phyloP scores from a whole-genome alignment of 2,888 invertebrate genomes.

The Drosophila suboccidentalis region DNA sequence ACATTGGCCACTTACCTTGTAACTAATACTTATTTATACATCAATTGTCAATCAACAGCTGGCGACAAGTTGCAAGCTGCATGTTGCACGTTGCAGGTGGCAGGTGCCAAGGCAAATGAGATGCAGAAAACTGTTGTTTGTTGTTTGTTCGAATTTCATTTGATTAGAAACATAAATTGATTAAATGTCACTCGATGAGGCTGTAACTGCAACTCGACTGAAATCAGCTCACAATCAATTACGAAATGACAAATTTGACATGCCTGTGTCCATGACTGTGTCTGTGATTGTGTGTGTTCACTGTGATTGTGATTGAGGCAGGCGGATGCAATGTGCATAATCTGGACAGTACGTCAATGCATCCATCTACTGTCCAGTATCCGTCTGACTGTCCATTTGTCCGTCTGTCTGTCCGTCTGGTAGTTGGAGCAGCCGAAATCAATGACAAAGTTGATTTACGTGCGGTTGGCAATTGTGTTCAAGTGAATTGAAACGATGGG shows the following conservation, averaged over 20 bases:
- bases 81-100: neutral
- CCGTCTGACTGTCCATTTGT: conserved; percentile 3
- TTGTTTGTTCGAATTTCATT: neutral
- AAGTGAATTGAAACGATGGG: conserved; percentile 54
- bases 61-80: conserved; percentile 12
- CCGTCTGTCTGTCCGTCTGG: conserved; percentile 24
- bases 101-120: conserved; percentile 44
- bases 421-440: conserved; percentile 67
- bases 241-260: conserved; percentile 76
- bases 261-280: neutral
- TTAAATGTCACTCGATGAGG: conserved; percentile 66
- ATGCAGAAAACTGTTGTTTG: conserved; percentile 18
- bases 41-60: conserved; percentile 21
- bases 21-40: conserved; percentile 59
- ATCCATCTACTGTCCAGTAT: conserved; percentile 24
- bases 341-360: conserved; percentile 71
- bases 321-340: conserved; percentile 64
- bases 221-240: conserved; percentile 74
- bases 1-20: conserved; percentile 62
- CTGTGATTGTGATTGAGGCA: conserved; percentile 19
- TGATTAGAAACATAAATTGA: conserved; percentile 68
- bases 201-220: conserved; percentile 14
- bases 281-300: conserved; percentile 15
- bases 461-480: conserved; percentile 74
- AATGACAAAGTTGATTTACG: conserved; percentile 79